These are phyloP conservation scores for Drosophila eohydei DNA, from an alignment of 2,888 invertebrate species.

Conservation along the genomic window DNA sequence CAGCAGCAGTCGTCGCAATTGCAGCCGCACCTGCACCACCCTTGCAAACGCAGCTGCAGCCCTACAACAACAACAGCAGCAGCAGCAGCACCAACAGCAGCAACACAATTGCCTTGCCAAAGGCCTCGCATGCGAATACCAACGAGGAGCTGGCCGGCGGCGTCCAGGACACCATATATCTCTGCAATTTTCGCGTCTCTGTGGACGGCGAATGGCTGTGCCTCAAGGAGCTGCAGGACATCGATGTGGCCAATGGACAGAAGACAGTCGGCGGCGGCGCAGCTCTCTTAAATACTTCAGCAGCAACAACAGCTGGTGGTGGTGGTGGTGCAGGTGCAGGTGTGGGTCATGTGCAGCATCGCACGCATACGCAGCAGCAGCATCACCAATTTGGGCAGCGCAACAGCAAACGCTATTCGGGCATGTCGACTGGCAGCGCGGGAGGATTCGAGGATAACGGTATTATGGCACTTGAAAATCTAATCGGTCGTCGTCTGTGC, in stretches of 20 bases:
- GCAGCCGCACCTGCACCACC: conserved; percentile 9
- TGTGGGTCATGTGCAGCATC: conserved; percentile 40
- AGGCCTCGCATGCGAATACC: conserved; percentile 85
- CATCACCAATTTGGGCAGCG: conserved; percentile 65
- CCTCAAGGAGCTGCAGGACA: conserved; percentile 96
- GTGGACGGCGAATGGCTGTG: conserved; percentile 99
- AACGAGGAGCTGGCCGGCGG: conserved; percentile 86
- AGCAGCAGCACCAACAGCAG: conserved; percentile 33
- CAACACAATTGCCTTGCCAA: conserved; percentile 83
- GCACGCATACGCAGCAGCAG: conserved; percentile 30
- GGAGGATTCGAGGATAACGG: conserved; percentile 81
- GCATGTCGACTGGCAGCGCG: conserved; percentile 53
- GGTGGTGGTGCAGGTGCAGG: conserved; percentile 7
- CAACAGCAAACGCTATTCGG: conserved; percentile 77
- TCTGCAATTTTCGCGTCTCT: conserved; percentile 98
- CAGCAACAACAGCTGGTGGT: conserved; percentile 8
- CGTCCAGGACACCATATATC: conserved; percentile 97
- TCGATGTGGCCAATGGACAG: conserved; percentile 87
- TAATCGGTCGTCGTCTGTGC: conserved; percentile 82
- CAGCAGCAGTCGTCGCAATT: conserved; percentile 25
- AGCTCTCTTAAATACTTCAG: conserved; percentile 36
- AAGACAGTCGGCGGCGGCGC: conserved; percentile 84
- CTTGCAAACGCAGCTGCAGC: conserved; percentile 42
- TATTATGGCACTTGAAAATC: conserved; percentile 84
- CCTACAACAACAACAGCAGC: conserved; percentile 51